Percentiles rank a stretch among this genome's conserved stretches.
These are phyloP conservation scores for Neelides sp. DNA, from an alignment of 1,140 invertebrate genomes.

Conservation along the genomic window DNA sequence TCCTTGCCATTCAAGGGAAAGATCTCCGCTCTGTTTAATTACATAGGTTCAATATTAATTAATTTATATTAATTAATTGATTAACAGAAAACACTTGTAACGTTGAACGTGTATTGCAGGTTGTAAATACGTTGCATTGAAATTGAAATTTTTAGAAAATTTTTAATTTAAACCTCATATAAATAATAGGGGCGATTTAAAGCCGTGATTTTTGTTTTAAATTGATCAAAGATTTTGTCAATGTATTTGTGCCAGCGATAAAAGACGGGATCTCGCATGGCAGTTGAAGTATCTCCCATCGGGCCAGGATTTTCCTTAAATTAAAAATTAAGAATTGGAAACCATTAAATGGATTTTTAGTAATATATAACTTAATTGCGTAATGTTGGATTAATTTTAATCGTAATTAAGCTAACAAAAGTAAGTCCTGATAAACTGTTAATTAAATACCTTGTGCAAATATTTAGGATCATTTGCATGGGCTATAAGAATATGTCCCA, in stretches of 20 bases:
- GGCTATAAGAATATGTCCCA: constrained; percentile 52
- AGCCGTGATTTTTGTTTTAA: no score
- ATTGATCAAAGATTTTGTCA: constrained; percentile 62
- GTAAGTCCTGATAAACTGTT: neutral
- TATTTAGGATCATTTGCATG: constrained; percentile 57
- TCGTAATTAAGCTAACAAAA: no score
- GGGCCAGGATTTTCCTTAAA: constrained; percentile 34
- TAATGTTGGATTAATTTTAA: neutral
- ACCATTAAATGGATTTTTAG: neutral
- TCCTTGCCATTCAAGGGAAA: constrained; percentile 6
- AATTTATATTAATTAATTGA: no score
- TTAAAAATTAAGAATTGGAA: neutral
- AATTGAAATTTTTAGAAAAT: no score
- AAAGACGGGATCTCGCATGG: constrained; percentile 60
- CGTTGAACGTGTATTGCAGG: no score
- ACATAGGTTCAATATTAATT: no score
- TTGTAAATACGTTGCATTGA: no score
- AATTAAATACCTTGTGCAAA: constrained; percentile 29
- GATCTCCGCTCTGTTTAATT: no score
- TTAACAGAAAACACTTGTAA: no score
- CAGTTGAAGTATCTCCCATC: constrained; percentile 34
- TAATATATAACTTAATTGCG: neutral
- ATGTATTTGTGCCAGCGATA: constrained; percentile 71
- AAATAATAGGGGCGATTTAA: no score
- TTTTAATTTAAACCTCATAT: no score